A percentile compares a stretch with the other conserved stretches of the same genome.
Evolutionary conservation across 2,113 vertebrate genomes (phyloP).

Genomic region (Cyprinodon tularosa): DNA sequence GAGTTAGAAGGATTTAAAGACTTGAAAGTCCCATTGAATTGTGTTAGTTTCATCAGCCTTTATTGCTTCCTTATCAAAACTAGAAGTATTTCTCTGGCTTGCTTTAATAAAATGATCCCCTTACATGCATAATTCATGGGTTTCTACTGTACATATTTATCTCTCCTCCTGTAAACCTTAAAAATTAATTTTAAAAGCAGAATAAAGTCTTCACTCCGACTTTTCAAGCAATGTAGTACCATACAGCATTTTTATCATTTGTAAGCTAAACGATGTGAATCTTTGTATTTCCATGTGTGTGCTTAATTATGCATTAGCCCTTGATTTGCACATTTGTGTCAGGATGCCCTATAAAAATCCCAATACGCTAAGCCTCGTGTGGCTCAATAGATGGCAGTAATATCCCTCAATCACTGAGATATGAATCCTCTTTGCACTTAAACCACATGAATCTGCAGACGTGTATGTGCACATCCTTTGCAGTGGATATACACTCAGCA

Average conservation of each 20-base stretch:
- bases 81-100: background rate
- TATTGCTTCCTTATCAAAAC: background rate
- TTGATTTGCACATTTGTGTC: constrained; percentile 60
- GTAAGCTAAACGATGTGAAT: constrained; percentile 29
- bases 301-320: constrained; percentile 57
- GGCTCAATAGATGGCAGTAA: constrained; percentile 86
- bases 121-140: background rate
- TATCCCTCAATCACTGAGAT: constrained; percentile 79
- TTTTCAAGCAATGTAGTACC: constrained; percentile 26
- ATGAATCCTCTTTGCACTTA: constrained; percentile 61
- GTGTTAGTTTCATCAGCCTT: background rate
- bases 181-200: constrained; percentile 18
- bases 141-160: background rate
- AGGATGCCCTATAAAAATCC: constrained; percentile 52
- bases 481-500: constrained; percentile 3
- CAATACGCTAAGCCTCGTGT: constrained; percentile 70
- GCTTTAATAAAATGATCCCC: background rate
- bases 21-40: background rate
- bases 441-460: constrained; percentile 39
- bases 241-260: constrained; percentile 11
- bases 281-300: constrained; percentile 34
- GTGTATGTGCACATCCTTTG: background rate
- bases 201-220: constrained; percentile 26
- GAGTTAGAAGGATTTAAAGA: background rate
- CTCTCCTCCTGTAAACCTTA: background rate